Percentiles rank a stretch among this genome's conserved stretches.
Conservation (phyloP, 1,140 invertebrate genomes). For the Drosophila oshimai region DNA sequence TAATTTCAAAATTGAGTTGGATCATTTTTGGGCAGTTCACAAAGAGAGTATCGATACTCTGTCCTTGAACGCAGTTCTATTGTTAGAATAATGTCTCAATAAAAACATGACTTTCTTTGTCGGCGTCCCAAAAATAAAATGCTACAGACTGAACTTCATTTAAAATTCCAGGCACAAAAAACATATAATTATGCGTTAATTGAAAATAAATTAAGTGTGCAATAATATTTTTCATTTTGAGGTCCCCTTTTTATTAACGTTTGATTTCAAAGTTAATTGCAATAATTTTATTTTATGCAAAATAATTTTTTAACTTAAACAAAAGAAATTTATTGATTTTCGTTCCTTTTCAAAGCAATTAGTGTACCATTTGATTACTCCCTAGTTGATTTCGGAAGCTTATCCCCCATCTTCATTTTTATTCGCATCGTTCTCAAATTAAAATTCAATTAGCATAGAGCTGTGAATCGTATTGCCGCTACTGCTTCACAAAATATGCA, state of each 20-base stretch:
- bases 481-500: slow-evolving; percentile 31
- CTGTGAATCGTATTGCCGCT: slow-evolving; percentile 5
- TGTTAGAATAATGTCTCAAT: slow-evolving; percentile 24
- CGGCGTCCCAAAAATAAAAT: slow-evolving; percentile 17
- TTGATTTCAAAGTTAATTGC: neutral
- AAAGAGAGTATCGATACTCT: slow-evolving; percentile 2
- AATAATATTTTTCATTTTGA: neutral
- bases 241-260: neutral
- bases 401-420: neutral
- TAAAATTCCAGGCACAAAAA: slow-evolving; percentile 5
- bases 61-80: slow-evolving; percentile 38
- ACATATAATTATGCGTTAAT: slow-evolving; percentile 22
- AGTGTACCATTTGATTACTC: neutral
- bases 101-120: slow-evolving; percentile 33
- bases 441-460: slow-evolving; percentile 55
- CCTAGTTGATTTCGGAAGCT: neutral
- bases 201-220: neutral
- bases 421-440: slow-evolving; percentile 10
- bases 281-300: neutral
- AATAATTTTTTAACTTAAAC: neutral
- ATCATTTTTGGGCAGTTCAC: slow-evolving; percentile 13
- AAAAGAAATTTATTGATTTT: neutral
- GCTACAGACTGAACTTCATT: neutral
- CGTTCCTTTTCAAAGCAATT: neutral
- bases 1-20: slow-evolving; percentile 8